A percentile compares a stretch with the other conserved stretches of the same genome.
These are phyloP conservation scores for Marmota monax DNA, from an alignment of 2,113 vertebrate species.

Conservation along the genomic window DNA sequence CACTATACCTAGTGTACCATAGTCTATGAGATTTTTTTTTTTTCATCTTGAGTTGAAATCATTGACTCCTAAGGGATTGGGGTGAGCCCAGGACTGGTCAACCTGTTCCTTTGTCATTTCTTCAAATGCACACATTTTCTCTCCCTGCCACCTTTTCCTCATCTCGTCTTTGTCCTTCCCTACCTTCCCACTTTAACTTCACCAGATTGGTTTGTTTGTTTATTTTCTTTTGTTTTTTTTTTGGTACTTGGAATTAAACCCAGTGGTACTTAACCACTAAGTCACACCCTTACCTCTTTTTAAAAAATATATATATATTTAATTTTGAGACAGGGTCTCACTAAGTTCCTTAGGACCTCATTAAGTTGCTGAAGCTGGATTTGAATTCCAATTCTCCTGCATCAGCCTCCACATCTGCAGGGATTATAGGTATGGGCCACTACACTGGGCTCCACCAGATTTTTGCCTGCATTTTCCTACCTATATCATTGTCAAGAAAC, in stretches of 20 bases:
- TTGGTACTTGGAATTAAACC: too few species aligned
- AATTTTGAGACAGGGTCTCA: too few species aligned
- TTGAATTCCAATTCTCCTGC: too few species aligned
- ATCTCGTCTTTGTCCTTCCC: background rate
- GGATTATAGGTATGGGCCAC: too few species aligned
- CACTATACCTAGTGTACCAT: background rate
- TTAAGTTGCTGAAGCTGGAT: too few species aligned
- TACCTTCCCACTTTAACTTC: background rate
- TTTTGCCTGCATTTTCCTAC: background rate
- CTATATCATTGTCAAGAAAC: background rate
- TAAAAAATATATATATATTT: too few species aligned
- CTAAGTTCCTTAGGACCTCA: too few species aligned
- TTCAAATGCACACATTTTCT: background rate
- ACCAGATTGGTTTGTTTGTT: background rate
- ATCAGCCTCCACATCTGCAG: too few species aligned
- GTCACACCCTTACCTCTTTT: too few species aligned
- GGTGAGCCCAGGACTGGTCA: background rate
- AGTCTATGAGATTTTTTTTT: background rate
- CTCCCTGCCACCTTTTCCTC: background rate
- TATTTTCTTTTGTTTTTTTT: too few species aligned
- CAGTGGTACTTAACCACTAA: too few species aligned
- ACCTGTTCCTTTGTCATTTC: background rate
- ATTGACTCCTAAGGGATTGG: background rate
- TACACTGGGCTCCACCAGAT: background rate
- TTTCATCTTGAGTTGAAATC: background rate